Percentiles rank a stretch among this genome's conserved stretches.
Conservation (phyloP, 2,797 vertebrate species). For the Nasua narica region DNA sequence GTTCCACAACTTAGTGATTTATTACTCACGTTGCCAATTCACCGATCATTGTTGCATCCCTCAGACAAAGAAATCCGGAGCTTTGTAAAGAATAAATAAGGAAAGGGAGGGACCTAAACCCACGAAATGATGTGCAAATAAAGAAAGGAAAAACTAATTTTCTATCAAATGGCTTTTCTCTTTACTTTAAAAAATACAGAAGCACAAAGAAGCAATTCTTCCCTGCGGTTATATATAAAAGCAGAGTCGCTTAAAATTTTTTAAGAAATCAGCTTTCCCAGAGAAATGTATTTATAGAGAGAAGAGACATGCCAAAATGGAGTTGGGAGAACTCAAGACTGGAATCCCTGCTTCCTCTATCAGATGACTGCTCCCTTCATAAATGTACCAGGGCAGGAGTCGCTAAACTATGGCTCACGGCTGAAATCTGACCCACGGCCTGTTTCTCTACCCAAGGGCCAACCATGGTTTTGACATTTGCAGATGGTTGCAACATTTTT, state of each 20-base stretch:
- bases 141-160: slow-evolving; percentile 41
- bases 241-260: neutral
- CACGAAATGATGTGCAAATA: slow-evolving; percentile 40
- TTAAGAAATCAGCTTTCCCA: slow-evolving; percentile 32
- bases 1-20: slow-evolving; percentile 59
- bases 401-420: neutral
- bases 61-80: slow-evolving; percentile 46
- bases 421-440: neutral
- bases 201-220: slow-evolving; percentile 27
- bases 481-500: neutral
- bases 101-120: slow-evolving; percentile 39
- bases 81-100: slow-evolving; percentile 56
- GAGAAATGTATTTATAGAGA: slow-evolving; percentile 38
- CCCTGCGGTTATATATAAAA: slow-evolving; percentile 33
- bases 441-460: neutral
- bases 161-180: slow-evolving; percentile 41
- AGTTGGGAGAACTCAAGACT: neutral
- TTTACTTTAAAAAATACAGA: slow-evolving; percentile 40
- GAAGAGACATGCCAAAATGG: slow-evolving; percentile 19
- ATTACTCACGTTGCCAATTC: slow-evolving; percentile 39
- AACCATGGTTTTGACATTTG: slow-evolving; percentile 19
- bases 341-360: slow-evolving; percentile 11
- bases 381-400: neutral
- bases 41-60: slow-evolving; percentile 41
- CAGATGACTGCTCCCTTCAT: neutral